phyloP scores from a whole-genome alignment of 2,113 vertebrate species.

The Apodemus speciosus region DNA sequence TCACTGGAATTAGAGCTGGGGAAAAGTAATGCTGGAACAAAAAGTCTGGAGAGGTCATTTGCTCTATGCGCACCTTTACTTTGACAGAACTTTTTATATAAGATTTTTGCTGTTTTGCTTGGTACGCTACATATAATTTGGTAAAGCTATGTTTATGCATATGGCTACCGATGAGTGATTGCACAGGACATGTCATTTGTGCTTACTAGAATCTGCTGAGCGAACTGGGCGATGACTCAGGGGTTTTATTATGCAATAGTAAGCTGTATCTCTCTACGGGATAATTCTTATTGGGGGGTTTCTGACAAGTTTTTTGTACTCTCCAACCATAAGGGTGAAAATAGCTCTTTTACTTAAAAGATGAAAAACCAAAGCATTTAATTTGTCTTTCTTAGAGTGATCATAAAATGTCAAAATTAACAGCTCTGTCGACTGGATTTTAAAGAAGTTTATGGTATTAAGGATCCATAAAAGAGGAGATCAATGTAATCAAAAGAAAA shows the following conservation, averaged over 20 bases:
- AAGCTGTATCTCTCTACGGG: constrained; percentile 29
- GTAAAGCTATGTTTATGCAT: background rate
- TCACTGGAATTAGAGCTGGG: background rate
- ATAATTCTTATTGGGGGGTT: constrained; percentile 19
- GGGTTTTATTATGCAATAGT: constrained; percentile 67
- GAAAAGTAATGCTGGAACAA: background rate
- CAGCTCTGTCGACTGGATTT: background rate
- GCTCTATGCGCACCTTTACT: background rate
- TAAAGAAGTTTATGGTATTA: constrained; percentile 49
- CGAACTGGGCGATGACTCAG: constrained; percentile 76
- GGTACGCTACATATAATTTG: background rate
- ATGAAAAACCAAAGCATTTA: background rate
- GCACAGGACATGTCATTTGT: constrained; percentile 30
- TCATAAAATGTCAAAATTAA: constrained; percentile 52
- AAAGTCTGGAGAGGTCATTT: background rate
- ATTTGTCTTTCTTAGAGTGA: constrained; percentile 42
- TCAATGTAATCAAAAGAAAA: background rate
- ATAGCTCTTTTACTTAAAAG: constrained; percentile 36
- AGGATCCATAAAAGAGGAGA: background rate
- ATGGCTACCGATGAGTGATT: constrained; percentile 10
- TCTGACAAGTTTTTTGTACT: constrained; percentile 45
- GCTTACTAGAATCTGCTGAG: constrained; percentile 72
- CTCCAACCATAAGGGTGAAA: background rate
- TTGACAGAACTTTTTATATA: background rate
- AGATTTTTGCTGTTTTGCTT: constrained; percentile 14